Conservation (phyloP, 2,113 vertebrate species). For the Spea bombifrons region DNA sequence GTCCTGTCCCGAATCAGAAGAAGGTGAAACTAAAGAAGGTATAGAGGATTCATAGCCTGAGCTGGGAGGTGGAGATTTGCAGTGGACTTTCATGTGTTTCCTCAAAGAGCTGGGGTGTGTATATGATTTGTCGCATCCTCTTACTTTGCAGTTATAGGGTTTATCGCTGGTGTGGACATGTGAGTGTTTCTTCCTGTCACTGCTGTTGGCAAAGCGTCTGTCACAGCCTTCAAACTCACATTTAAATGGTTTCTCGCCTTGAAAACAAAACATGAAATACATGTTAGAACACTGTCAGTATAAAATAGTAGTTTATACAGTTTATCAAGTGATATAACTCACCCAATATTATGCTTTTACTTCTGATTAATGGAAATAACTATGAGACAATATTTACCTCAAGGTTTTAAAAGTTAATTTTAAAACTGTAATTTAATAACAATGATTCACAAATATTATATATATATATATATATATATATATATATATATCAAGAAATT, state of each 20-base stretch:
- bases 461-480: too few relatives aligned
- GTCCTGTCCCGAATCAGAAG: constrained; percentile 87
- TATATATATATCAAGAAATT: too few relatives aligned
- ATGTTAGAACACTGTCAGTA: background rate
- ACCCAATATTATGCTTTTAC: too few relatives aligned
- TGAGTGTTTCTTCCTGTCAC: constrained; percentile 97
- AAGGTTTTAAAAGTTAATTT: too few relatives aligned
- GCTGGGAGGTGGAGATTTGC: constrained; percentile 92
- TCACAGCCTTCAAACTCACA: constrained; percentile 98
- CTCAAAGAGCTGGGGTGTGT: constrained; percentile 96
- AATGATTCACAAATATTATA: too few relatives aligned
- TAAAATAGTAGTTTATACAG: too few relatives aligned
- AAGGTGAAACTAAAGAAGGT: constrained; percentile 85
- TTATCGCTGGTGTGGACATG: constrained; percentile 99
- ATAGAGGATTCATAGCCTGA: constrained; percentile 92
- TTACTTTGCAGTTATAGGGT: constrained; percentile 97
- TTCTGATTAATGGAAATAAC: too few relatives aligned
- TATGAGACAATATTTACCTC: too few relatives aligned
- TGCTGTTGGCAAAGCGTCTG: constrained; percentile 98
- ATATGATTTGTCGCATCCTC: constrained; percentile 98
- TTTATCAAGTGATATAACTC: too few relatives aligned
- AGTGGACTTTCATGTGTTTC: constrained; percentile 98
- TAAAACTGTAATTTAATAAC: too few relatives aligned
- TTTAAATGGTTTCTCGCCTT: constrained; percentile 97
- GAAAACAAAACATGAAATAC: constrained; percentile 55